Evolutionary conservation across 2,888 invertebrate genomes (phyloP).

Genomic region (Pycnomerus fuliginosus): DNA sequence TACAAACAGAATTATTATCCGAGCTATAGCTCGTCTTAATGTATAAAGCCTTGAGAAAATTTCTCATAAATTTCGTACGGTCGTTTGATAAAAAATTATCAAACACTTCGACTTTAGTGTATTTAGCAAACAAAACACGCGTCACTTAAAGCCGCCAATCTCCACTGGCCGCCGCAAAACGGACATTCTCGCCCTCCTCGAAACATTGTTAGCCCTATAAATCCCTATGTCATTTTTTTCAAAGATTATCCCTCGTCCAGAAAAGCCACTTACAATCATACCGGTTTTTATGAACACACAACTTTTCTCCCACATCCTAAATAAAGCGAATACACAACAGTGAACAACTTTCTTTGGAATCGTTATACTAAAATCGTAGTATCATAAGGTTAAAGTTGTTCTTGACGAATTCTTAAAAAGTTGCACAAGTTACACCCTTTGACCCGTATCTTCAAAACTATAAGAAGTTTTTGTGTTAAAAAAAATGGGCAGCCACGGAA

Average conservation of each 20-base stretch:
- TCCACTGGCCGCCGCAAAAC: constrained; percentile 44
- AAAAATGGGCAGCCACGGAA: too few species aligned
- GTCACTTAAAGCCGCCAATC: constrained; percentile 49
- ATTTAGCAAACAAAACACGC: constrained; percentile 23
- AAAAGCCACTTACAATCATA: constrained; percentile 52
- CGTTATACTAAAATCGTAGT: too few species aligned
- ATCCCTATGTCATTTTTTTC: constrained; percentile 47
- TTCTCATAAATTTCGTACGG: constrained; percentile 17
- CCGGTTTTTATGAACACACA: constrained; percentile 50
- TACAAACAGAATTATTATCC: constrained; percentile 22
- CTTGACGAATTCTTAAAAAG: too few species aligned
- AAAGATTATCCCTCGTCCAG: constrained; percentile 46
- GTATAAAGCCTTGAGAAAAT: constrained; percentile 11
- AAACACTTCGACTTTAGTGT: too few species aligned
- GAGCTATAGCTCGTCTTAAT: constrained; percentile 10
- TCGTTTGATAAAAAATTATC: constrained; percentile 11
- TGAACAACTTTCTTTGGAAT: too few species aligned
- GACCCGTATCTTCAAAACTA: too few species aligned
- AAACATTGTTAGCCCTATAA: constrained; percentile 50
- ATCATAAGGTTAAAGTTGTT: too few species aligned
- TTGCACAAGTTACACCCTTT: too few species aligned
- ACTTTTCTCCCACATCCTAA: constrained; percentile 13
- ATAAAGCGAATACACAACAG: too few species aligned
- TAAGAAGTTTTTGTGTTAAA: too few species aligned
- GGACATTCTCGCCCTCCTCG: constrained; percentile 43